These are phyloP conservation scores for Epistrophe grossulariae DNA, from an alignment of 2,888 invertebrate genomes.

Conservation along the genomic window DNA sequence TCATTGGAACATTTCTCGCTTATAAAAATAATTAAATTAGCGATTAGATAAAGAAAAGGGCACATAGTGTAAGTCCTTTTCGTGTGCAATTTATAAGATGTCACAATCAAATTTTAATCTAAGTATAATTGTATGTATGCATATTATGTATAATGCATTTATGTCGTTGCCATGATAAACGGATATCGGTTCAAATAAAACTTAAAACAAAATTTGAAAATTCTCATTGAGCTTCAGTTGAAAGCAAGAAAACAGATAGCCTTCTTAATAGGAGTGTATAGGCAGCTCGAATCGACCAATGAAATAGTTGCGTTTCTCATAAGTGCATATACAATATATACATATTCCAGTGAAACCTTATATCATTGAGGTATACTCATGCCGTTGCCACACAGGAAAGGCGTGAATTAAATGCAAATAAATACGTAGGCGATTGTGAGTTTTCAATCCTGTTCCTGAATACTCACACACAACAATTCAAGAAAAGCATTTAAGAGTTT, in stretches of 20 bases:
- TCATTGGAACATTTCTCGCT: slow-evolving; percentile 50
- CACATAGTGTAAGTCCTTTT: slow-evolving; percentile 13
- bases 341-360: not conserved
- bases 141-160: not conserved
- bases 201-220: slow-evolving; percentile 18
- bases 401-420: slow-evolving; percentile 27
- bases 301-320: slow-evolving; percentile 35
- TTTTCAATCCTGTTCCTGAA: slow-evolving; percentile 15
- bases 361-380: not conserved
- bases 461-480: not conserved
- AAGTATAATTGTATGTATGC: not conserved
- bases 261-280: not conserved
- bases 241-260: not conserved
- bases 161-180: slow-evolving; percentile 36
- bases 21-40: slow-evolving; percentile 61
- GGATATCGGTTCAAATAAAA: slow-evolving; percentile 12
- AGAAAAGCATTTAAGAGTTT: not conserved
- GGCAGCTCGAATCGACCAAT: slow-evolving; percentile 29
- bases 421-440: slow-evolving; percentile 50
- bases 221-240: not conserved
- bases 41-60: slow-evolving; percentile 37
- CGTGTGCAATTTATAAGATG: not conserved
- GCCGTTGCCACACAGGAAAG: slow-evolving; percentile 2
- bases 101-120: not conserved
- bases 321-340: not conserved